phyloP scores from a whole-genome alignment of 1,140 invertebrate species.

The Drosophila eugracilis region DNA sequence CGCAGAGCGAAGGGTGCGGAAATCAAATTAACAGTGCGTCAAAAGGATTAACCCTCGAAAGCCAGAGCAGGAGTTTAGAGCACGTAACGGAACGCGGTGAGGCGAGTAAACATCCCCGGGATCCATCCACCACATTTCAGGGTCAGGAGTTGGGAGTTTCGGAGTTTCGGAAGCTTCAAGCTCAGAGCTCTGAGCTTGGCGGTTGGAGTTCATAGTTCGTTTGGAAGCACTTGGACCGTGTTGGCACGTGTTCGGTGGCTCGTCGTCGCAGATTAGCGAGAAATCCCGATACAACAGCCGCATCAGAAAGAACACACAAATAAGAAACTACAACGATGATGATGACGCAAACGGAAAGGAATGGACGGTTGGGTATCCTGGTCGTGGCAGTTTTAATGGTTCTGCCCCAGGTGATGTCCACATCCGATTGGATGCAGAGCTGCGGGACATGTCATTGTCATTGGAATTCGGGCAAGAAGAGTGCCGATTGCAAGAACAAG shows the following conservation, averaged over 20 bases:
- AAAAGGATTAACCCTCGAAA: conserved; percentile 38
- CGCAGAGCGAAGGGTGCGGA: conserved; percentile 6
- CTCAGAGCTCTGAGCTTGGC: too few relatives aligned
- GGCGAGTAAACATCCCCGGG: conserved; percentile 9
- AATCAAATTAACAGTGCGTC: conserved; percentile 64
- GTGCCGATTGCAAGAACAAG: conserved; percentile 90
- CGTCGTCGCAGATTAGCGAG: conserved; percentile 9
- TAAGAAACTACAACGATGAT: not conserved
- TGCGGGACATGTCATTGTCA: conserved; percentile 89
- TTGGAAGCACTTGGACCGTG: not conserved
- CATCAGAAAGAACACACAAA: not conserved
- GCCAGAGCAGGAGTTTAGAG: conserved; percentile 6
- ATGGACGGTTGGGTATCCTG: not conserved
- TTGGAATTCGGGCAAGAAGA: conserved; percentile 92
- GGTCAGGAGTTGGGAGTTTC: not conserved
- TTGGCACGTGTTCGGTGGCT: conserved; percentile 21
- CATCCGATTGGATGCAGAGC: conserved; percentile 87
- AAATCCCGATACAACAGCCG: conserved; percentile 6
- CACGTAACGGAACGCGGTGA: conserved; percentile 34
- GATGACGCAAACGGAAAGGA: not conserved
- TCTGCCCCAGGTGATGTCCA: conserved; percentile 1
- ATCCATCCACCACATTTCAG: not conserved
- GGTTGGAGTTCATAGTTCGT: not conserved
- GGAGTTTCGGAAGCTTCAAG: not conserved
- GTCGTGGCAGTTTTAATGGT: conserved; percentile 18